Percentiles rank a stretch among this genome's conserved stretches.
These are phyloP conservation scores for Petrosia ficiformis DNA, from an alignment of 37 sponge, comb jelly and placozoan genomes.

Conservation along the genomic window DNA sequence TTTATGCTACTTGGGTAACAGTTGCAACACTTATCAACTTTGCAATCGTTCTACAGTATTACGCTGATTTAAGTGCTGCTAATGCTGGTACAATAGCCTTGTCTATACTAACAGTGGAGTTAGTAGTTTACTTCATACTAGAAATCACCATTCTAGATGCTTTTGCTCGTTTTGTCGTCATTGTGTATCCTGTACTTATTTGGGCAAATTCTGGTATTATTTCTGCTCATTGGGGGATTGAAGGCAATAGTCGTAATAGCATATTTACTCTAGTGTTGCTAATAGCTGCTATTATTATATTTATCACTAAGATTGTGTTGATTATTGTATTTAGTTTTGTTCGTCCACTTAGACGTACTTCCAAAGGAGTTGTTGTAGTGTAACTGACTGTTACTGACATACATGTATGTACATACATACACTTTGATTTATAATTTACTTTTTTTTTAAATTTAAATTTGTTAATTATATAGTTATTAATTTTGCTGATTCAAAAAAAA, in stretches of 20 bases:
- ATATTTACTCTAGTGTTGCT: conserved; percentile 12
- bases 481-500: too few relatives aligned
- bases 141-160: conserved; percentile 45
- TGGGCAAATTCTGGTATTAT: conserved; percentile 31
- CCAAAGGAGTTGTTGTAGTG: too few relatives aligned
- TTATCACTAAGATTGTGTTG: conserved; percentile 11
- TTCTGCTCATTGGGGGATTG: conserved; percentile 5
- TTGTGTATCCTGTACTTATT: conserved; percentile 39
- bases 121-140: conserved; percentile 22
- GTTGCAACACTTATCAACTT: conserved; percentile 23
- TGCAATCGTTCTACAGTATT: conserved; percentile 12
- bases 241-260: background rate
- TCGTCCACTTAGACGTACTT: conserved; percentile 24
- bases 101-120: background rate
- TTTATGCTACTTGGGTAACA: conserved; percentile 21
- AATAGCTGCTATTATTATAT: background rate
- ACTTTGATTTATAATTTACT: too few relatives aligned
- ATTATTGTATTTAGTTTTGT: conserved; percentile 12
- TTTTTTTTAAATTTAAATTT: too few relatives aligned
- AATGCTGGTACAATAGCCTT: conserved; percentile 16
- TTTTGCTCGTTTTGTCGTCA: conserved; percentile 11
- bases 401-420: too few relatives aligned
- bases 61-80: conserved; percentile 4
- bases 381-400: too few relatives aligned
- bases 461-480: too few relatives aligned